Percentiles rank a stretch among this genome's conserved stretches.
Conservation (phyloP, 2,888 invertebrate species). For the Crossocerus cetratus region DNA sequence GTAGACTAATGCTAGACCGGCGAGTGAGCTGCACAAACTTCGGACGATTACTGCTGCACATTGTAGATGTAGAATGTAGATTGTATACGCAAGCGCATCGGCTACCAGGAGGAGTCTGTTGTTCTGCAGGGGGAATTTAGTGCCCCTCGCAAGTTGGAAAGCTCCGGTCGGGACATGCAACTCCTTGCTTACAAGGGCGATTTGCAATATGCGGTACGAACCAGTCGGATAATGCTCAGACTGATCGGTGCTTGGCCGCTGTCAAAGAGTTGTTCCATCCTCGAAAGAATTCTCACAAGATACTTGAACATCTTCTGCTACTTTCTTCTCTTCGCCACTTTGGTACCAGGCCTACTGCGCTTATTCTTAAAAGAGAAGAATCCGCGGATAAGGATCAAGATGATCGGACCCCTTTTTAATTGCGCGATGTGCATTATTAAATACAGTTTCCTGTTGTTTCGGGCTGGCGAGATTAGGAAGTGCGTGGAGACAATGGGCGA, state of each 20-base stretch:
- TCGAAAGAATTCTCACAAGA: not conserved
- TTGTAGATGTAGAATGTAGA: too few relatives aligned
- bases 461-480: conserved; percentile 1
- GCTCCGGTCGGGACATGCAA: not conserved
- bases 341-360: conserved; percentile 52
- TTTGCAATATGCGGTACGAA: not conserved
- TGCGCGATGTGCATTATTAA: conserved; percentile 31
- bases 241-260: conserved; percentile 53
- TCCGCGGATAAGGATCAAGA: conserved; percentile 44
- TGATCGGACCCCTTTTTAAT: conserved; percentile 56
- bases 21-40: too few relatives aligned
- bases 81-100: too few relatives aligned
- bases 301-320: conserved; percentile 31
- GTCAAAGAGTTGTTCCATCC: not conserved
- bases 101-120: too few relatives aligned
- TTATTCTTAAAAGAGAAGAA: conserved; percentile 55
- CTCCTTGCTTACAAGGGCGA: conserved; percentile 4
- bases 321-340: conserved; percentile 38
- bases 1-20: too few relatives aligned
- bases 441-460: conserved; percentile 21
- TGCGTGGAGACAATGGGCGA: conserved; percentile 46
- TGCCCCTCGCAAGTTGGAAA: too few relatives aligned
- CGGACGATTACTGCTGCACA: too few relatives aligned
- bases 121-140: too few relatives aligned
- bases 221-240: not conserved